These are phyloP conservation scores for Gallinago paraguaiae DNA, from an alignment of 2,113 vertebrate genomes.

Conservation along the genomic window DNA sequence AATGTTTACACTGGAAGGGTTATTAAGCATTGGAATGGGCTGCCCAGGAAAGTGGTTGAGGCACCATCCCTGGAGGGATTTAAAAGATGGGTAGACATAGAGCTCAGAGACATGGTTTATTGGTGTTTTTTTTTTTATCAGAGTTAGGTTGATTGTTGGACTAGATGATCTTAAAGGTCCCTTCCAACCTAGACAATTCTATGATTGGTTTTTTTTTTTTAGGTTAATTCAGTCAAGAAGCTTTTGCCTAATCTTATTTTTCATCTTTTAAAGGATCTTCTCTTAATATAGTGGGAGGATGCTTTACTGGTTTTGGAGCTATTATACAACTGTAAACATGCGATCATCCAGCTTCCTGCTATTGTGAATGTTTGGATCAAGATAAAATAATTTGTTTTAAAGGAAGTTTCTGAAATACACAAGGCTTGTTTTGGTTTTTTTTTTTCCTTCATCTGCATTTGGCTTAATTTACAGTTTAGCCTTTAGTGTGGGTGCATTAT, in stretches of 20 bases:
- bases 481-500: neutral
- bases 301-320: constrained; percentile 14
- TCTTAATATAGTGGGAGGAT: constrained; percentile 5
- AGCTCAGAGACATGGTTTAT: too few species aligned
- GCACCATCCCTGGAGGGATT: too few species aligned
- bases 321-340: neutral
- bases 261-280: constrained; percentile 38
- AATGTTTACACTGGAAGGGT: too few species aligned
- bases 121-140: too few species aligned
- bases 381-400: constrained; percentile 45
- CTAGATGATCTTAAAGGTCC: too few species aligned
- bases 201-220: neutral
- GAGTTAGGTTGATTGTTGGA: too few species aligned
- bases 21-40: too few species aligned
- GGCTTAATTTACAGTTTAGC: neutral
- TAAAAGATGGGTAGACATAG: too few species aligned
- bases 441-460: neutral
- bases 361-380: constrained; percentile 56
- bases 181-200: too few species aligned
- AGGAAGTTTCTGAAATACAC: constrained; percentile 39
- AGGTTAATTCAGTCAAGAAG: neutral
- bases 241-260: constrained; percentile 18
- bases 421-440: neutral
- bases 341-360: constrained; percentile 59
- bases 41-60: too few species aligned